A percentile compares a stretch with the other conserved stretches of the same genome.
These are phyloP conservation scores for Drosophila obscura DNA, from an alignment of 1,140 invertebrate genomes.

Conservation along the genomic window DNA sequence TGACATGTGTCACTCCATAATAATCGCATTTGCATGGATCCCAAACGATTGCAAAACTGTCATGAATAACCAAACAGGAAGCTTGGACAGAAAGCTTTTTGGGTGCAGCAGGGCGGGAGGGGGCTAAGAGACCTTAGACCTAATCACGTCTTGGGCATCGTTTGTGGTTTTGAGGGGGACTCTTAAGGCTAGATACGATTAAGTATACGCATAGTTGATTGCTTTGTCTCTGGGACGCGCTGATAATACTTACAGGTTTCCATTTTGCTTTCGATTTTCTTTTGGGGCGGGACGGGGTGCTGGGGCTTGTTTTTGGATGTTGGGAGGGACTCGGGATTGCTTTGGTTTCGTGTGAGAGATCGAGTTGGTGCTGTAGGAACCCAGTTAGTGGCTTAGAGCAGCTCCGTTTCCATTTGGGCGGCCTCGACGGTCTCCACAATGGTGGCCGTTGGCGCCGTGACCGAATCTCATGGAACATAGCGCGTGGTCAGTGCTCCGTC, in stretches of 20 bases:
- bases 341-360: conserved; percentile 16
- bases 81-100: conserved; percentile 70
- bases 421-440: conserved; percentile 75
- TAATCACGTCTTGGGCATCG: conserved; percentile 66
- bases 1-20: conserved; percentile 58
- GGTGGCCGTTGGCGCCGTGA: conserved; percentile 74
- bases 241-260: conserved; percentile 74
- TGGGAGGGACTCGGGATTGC: conserved; percentile 24
- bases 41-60: conserved; percentile 28
- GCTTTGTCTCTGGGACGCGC: conserved; percentile 55
- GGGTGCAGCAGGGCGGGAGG: conserved; percentile 21
- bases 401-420: conserved; percentile 76
- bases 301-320: background rate
- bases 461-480: conserved; percentile 82
- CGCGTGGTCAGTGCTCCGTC: conserved; percentile 73
- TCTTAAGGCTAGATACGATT: conserved; percentile 54
- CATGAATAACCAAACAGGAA: conserved; percentile 56
- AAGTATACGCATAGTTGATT: conserved; percentile 71
- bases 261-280: conserved; percentile 10
- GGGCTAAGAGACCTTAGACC: conserved; percentile 73
- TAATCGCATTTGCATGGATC: conserved; percentile 53
- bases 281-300: background rate
- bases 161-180: conserved; percentile 19
- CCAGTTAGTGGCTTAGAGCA: conserved; percentile 60
- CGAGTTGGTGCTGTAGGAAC: conserved; percentile 56